A percentile compares a stretch with the other conserved stretches of the same genome.
Conservation (phyloP, 2,113 vertebrate species). For the Bucco capensis region DNA sequence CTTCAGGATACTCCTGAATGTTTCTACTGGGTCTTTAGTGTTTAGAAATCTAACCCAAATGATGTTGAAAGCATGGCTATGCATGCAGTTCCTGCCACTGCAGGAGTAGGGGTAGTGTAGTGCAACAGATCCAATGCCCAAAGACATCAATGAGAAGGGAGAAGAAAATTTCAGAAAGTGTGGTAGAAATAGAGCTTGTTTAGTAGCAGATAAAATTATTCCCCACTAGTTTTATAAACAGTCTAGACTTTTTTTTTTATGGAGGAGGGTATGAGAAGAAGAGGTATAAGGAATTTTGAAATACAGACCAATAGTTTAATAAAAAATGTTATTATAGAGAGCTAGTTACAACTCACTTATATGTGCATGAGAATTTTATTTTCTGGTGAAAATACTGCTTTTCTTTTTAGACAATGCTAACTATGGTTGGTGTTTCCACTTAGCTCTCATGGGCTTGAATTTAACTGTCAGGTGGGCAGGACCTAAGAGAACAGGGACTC, state of each 20-base stretch:
- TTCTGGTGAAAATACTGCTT: not conserved
- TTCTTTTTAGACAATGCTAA: not conserved
- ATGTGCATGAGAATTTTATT: not conserved
- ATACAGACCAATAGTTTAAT: slow-evolving; percentile 42
- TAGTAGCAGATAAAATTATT: not conserved
- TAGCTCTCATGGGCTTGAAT: slow-evolving; percentile 16
- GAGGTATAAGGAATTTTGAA: not conserved
- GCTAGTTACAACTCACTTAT: slow-evolving; percentile 22
- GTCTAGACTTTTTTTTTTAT: not conserved
- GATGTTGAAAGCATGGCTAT: not conserved
- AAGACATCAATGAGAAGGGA: not conserved
- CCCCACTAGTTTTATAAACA: not conserved
- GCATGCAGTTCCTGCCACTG: not conserved
- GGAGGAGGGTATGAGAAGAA: not conserved
- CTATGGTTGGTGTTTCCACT: not conserved
- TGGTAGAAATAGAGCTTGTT: not conserved
- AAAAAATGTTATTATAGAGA: slow-evolving; percentile 37
- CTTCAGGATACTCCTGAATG: not conserved
- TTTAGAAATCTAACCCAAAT: not conserved
- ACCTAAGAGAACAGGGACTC: not conserved
- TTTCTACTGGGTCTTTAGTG: not conserved
- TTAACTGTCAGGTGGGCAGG: not conserved
- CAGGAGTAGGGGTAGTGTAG: not conserved
- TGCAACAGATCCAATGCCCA: not conserved
- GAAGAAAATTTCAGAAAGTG: not conserved